Conservation (phyloP, 1,140 invertebrate genomes). For the Bombus impatiens region DNA sequence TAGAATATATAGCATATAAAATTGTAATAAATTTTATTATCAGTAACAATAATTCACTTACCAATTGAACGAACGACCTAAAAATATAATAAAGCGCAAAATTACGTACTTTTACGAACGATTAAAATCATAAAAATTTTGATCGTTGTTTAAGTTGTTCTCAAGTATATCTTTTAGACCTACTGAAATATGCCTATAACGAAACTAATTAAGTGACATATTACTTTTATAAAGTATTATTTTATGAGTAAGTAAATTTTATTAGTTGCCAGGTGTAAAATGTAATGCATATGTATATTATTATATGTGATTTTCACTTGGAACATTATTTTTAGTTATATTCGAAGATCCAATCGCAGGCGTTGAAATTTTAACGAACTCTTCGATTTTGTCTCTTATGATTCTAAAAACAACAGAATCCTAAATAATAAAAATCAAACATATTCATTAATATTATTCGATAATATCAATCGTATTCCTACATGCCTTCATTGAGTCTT, state of each 20-base stretch:
- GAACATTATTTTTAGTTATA: neutral
- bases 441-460: too few species aligned
- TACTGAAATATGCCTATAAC: too few species aligned
- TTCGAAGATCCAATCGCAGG: neutral
- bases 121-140: neutral
- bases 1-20: neutral
- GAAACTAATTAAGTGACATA: neutral
- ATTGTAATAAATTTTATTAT: conserved; percentile 13
- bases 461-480: neutral
- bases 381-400: too few species aligned
- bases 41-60: neutral
- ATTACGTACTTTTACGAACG: neutral
- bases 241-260: neutral
- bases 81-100: neutral
- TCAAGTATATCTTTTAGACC: neutral
- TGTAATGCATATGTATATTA: neutral
- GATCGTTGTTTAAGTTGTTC: neutral
- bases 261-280: conserved; percentile 10
- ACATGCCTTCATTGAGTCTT: neutral
- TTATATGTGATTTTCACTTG: neutral
- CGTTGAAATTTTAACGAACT: neutral
- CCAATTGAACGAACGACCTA: neutral
- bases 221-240: neutral
- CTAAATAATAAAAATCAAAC: neutral
- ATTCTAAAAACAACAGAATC: neutral